Evolutionary conservation across 2,888 invertebrate species (phyloP), one percentile per base, ranked within the genome.

Genomic region (Norana najaformis): DNA sequence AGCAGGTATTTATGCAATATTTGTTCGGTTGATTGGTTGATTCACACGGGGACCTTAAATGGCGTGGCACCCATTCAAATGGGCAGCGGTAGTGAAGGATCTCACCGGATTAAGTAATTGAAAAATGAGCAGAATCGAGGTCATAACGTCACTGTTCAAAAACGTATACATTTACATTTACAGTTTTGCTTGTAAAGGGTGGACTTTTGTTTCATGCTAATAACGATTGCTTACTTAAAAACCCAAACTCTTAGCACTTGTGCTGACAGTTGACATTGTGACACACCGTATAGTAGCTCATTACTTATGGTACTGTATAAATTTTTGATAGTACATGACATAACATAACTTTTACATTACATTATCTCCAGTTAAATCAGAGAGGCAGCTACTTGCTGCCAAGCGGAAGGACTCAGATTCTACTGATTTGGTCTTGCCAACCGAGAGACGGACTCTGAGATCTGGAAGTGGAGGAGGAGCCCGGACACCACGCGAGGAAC

Each of bases 361-460:
- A 14, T 41, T 47, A 47, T 23, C 23, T 23, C 83, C 89, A 41
- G 82, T 82, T 83, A 88, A 88, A 34, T 47, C 47, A 83, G 83
- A 90, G 69, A 41, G 41, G 30, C 88, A 89, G 69, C 89, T 90
- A 41, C 53, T 82, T 23, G 89, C 89, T 14, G 88, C 89, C n/a
- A 89, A 89, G 34, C 89, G 88, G 37, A 82, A 53, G 35, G 83
- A 89, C n/a, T 37, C 89, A 11, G 89, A 53, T 35, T 90, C 88
- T 18, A 47, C 35, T 30, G 90, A 83, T 38, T 30, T 37, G 34
- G 36, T n/a, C 6, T 69, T 39, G 35, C 14, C 39, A 47, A 39
- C 34, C 3, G 47, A 88, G 47, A 38, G 39, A 34, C n/a, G 35
- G 34, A 41, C 88, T 39, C 88, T 20, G 18, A 34, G 39, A n/a